A percentile compares a stretch with the other conserved stretches of the same genome.
Conservation (phyloP, 2,113 vertebrate genomes). For the Sylvicapra grimmia region DNA sequence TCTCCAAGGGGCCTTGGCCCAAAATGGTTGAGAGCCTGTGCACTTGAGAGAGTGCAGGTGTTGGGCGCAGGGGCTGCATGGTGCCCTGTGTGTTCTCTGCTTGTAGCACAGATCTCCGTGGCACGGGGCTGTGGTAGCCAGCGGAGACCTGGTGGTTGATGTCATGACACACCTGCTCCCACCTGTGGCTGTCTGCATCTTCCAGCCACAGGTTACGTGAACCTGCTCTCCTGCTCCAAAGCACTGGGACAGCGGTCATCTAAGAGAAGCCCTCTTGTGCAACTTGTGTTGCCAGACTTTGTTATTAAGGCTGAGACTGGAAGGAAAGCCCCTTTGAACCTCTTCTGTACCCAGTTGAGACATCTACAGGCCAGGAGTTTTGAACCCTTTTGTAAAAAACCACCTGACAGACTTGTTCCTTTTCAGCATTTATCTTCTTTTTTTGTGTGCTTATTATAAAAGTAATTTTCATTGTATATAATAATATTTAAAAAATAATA, state of each 20-base stretch:
- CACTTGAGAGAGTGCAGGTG: neutral
- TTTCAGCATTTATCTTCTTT: neutral
- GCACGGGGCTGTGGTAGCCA: neutral
- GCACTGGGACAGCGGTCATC: neutral
- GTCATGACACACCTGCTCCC: neutral
- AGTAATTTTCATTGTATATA: neutral
- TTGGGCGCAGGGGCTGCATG: neutral
- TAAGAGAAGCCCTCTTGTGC: neutral
- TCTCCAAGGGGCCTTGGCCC: neutral
- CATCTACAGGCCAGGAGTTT: neutral
- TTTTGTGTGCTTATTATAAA: neutral
- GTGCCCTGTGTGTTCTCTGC: neutral
- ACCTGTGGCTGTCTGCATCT: neutral
- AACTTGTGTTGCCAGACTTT: neutral
- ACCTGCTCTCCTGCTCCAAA: neutral
- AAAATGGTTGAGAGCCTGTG: neutral
- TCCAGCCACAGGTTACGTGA: neutral
- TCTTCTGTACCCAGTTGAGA: neutral
- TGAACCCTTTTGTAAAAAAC: neutral
- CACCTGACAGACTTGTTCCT: neutral
- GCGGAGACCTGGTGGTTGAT: neutral
- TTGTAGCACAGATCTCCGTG: neutral
- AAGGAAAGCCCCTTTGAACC: neutral
- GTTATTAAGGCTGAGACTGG: neutral
- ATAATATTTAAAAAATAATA: neutral